phyloP scores from a whole-genome alignment of 2,797 vertebrate species.

The Trematomus bernacchii region DNA sequence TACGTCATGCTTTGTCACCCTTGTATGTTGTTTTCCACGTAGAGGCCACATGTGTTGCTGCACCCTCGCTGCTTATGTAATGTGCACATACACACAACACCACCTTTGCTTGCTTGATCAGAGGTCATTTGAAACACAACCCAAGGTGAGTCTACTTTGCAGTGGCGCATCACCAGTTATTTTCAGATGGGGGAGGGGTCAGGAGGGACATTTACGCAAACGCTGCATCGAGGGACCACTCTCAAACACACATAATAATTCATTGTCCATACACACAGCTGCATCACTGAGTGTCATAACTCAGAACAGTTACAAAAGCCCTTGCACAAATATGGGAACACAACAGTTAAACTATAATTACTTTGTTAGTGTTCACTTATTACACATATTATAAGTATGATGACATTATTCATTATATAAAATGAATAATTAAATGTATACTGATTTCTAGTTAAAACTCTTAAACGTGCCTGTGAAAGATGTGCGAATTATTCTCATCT shows the following conservation, averaged over 20 bases:
- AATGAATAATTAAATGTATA: not conserved
- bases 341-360: not conserved
- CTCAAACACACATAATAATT: conserved; percentile 25
- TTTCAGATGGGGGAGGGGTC: conserved; percentile 61
- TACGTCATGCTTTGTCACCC: conserved; percentile 35
- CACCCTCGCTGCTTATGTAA: conserved; percentile 42
- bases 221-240: conserved; percentile 49
- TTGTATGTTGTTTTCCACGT: conserved; percentile 21
- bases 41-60: conserved; percentile 14
- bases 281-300: conserved; percentile 12
- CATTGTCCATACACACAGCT: conserved; percentile 14
- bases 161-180: conserved; percentile 63
- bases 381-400: not conserved
- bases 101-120: conserved; percentile 44
- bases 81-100: conserved; percentile 20
- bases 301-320: conserved; percentile 29
- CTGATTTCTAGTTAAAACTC: not conserved
- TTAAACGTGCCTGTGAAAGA: conserved; percentile 6
- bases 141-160: conserved; percentile 79
- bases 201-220: conserved; percentile 53
- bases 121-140: conserved; percentile 74
- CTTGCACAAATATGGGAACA: not conserved
- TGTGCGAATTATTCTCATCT: conserved; percentile 20
- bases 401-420: not conserved
- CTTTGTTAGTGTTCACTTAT: not conserved